Base-by-base conservation (phyloP, 35 echinoderm and acorn worm species). In the Holothuria glaberrima region DNA sequence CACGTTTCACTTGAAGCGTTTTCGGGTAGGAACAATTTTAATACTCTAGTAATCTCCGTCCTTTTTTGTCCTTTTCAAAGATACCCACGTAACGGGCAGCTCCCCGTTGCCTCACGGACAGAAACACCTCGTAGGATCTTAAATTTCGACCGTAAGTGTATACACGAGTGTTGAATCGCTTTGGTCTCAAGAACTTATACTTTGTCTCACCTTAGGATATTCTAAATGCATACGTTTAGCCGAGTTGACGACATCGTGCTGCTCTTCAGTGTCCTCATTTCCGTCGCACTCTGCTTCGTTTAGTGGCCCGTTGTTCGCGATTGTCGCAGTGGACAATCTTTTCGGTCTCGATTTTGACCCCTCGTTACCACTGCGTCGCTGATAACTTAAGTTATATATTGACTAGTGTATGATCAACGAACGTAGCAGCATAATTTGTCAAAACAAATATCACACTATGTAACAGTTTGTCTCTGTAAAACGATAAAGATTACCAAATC, bases 211-310 rank as follows among this genome's bases (percentile, higher is more conserved):
- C 80, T 84, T 27, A 84, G 80, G 80, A 32, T 84, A 84, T 84
- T 84, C 80, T 84, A 84, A 59, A 84, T 84, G 59, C 80, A 84
- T 84, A 84, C 80, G 59, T 84, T 84, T 84, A 84, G 80, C 80
- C 80, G 80, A 84, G 56, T 84, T 84, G 80, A 84, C 33, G 56
- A 84, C 24, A 50, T 82, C 41, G 48, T 32, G 28, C 28, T 9
- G 78, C 78, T 58, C 78, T 82, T 82, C 48, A 58, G 26, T 82
- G 78, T 24, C 48, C 78, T 82, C 78, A 82, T 82, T 82, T 82
- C n/a, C 48, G 35, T 58, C 24, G 31, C 71, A 38, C 33, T 31
- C 38, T 74, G 50, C 38, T 34, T 2, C 70, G 27, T 75, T 22
- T 69, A 30, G 66, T 69, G 66, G 25, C 25, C 31, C 25, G 9